Evolutionary conservation across 2,797 vertebrate species (phyloP), one percentile per base, ranked within the genome.

Genomic region (Neomorphus geoffroyi): DNA sequence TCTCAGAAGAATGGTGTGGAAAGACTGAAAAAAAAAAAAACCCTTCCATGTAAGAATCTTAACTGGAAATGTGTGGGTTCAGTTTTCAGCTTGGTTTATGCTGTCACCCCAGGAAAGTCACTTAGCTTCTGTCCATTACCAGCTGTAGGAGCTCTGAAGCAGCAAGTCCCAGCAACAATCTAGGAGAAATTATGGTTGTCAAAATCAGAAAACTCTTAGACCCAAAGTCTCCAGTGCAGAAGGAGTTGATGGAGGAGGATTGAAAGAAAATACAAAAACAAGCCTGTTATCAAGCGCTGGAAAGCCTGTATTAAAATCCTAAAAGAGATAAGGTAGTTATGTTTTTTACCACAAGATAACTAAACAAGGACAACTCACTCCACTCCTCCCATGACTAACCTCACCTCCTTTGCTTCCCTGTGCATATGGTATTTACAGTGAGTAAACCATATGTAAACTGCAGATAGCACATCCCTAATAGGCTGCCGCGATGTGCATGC

Each of bases 391-490:
- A 72, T 73, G 65, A 80, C 30, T 84, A 90, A 92, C 62, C 64
- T 92, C 62, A 73, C 43, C 79, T 91, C 71, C 35, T 88, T 89
- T 1, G 0, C 71, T 39, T 91, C 62, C 16, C 62, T 32, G 58
- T 46, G 46, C 21, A 1, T 27, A 60, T 16, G 67, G 43, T 18
- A 77, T 94, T 90, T 92, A 54, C 65, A 91, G 64, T 89, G 86
- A 95, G 92, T 69, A 95, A 83, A 95, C 71, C 28, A 21, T 66
- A 90, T 61, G 74, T 77, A 91, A 90, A 93, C 85, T 90, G 74
- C 58, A 92, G 94, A 92, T 77, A 90, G 56, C 28, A 75, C 8
- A 32, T 48, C 43, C 58, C 58, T 93, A 90, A 91, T 77, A 70
- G 73, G 58, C 74, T 93, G 60, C 73, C 28, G 4, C 2, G 2